phyloP scores from a whole-genome alignment of 2,113 vertebrate genomes.

The Sminthopsis crassicaudata region DNA sequence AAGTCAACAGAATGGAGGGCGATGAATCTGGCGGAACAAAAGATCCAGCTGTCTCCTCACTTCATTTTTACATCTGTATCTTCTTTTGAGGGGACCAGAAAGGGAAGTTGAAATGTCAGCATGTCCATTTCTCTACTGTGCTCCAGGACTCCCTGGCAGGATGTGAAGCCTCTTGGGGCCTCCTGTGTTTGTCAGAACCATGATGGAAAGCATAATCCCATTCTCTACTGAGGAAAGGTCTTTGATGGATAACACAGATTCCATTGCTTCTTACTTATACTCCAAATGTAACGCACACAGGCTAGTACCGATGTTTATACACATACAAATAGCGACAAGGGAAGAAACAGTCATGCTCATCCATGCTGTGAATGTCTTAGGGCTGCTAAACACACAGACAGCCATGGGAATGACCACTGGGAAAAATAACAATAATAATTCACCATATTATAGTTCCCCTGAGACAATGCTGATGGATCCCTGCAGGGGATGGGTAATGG shows the following conservation, averaged over 20 bases:
- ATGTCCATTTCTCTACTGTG: neutral
- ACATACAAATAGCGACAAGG: neutral
- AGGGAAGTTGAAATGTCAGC: neutral
- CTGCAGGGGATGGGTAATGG: neutral
- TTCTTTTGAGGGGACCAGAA: neutral
- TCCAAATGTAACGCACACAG: neutral
- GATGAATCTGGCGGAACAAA: neutral
- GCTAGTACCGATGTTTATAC: neutral
- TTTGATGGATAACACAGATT: neutral
- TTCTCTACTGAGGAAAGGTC: neutral
- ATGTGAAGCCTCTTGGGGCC: neutral
- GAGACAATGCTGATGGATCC: accelerated
- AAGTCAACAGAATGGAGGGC: constrained; percentile 27
- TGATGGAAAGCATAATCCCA: neutral
- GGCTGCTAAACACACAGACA: constrained; percentile 1
- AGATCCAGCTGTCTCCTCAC: neutral
- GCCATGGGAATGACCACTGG: neutral
- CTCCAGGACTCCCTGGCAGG: neutral
- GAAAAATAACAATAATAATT: neutral
- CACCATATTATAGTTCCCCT: neutral
- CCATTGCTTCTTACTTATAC: constrained; percentile 31
- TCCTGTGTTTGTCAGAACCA: neutral
- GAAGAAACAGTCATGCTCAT: neutral
- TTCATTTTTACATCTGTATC: constrained; percentile 3
- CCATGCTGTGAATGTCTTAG: neutral